Evolutionary conservation across 2,113 vertebrate species (phyloP).

Genomic region (Cnemophilus loriae): DNA sequence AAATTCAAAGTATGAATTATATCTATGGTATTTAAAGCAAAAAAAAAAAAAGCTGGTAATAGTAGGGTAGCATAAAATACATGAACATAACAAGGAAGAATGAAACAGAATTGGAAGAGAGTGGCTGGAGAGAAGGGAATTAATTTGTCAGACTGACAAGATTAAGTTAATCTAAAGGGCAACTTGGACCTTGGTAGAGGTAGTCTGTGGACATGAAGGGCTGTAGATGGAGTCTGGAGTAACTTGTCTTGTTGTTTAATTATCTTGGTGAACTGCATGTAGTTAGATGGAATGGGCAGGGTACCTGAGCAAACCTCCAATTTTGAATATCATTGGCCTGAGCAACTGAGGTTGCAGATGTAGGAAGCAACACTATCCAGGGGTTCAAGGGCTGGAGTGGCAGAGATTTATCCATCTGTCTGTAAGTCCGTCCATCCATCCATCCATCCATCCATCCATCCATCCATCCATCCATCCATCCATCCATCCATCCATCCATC

Average conservation of each 20-base stretch:
- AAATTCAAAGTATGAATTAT: background rate
- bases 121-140: background rate
- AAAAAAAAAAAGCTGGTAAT: background rate
- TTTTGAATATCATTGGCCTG: background rate
- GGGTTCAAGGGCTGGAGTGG: background rate
- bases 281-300: background rate
- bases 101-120: background rate
- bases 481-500: background rate
- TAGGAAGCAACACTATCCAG: background rate
- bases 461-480: background rate
- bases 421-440: background rate
- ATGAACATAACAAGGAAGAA: background rate
- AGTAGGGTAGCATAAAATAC: background rate
- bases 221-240: background rate
- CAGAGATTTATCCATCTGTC: background rate
- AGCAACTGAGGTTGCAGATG: background rate
- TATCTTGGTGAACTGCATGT: background rate
- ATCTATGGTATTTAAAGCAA: background rate
- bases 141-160: background rate
- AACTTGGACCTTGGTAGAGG: background rate
- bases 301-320: background rate
- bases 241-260: background rate
- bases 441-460: background rate
- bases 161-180: background rate
- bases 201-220: background rate